Conservation (phyloP, 1,140 invertebrate species). For the Bradynema listronoti region DNA sequence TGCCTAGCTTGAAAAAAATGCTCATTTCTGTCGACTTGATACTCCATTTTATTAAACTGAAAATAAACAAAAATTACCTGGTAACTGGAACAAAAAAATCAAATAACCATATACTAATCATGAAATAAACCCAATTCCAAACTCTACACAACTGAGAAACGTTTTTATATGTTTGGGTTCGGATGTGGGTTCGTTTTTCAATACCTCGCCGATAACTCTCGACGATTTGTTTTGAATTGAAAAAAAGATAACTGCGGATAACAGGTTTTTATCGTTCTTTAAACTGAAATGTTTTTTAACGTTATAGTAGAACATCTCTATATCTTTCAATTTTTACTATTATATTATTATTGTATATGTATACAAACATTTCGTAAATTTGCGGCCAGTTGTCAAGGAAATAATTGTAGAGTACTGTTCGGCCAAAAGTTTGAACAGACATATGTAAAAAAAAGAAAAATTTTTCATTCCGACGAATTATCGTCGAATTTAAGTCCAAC, state of each 20-base stretch:
- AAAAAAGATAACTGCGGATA: constrained; percentile 27
- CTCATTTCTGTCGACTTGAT: no score
- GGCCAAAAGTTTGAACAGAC: constrained; percentile 20
- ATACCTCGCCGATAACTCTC: constrained; percentile 36
- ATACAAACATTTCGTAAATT: constrained; percentile 41
- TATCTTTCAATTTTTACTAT: no score
- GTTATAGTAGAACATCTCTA: no score
- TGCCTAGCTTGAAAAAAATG: no score
- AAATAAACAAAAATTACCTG: no score
- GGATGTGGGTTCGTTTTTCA: no score
- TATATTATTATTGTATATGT: no score
- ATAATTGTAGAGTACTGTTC: constrained; percentile 42
- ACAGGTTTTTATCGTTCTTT: constrained; percentile 45
- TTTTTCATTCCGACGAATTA: constrained; percentile 50
- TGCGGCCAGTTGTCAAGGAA: constrained; percentile 46
- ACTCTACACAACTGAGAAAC: background rate
- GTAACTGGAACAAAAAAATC: no score
- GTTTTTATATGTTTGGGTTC: background rate
- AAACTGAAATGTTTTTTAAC: constrained; percentile 42
- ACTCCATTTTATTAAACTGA: no score
- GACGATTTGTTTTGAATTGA: constrained; percentile 39
- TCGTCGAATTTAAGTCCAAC: constrained; percentile 41
- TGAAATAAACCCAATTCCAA: background rate
- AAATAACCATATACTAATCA: no score
- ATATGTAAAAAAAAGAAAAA: constrained; percentile 36